Evolutionary conservation across 1,140 invertebrate genomes (phyloP), one percentile per base, ranked within the genome.

Genomic region (Oncopodura yosiiana): DNA sequence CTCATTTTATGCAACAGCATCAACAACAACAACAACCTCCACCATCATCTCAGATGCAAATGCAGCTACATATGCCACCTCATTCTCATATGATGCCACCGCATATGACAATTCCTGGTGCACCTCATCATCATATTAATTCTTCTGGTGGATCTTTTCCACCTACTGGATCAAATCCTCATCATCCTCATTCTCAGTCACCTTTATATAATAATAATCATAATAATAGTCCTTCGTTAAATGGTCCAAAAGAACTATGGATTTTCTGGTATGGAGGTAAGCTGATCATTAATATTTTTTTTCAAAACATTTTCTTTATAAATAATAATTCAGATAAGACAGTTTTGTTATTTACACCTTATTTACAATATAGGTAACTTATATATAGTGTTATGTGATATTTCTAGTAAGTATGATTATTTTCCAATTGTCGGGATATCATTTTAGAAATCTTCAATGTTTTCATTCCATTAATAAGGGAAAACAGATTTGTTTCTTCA

Each of bases 221-320:
- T 30, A 38, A 48, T 48, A 54, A 38, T 55, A 45, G 60, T 56
- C 58, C 62, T 37, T 39, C 56, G 11, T 42, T 66, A 14, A 66
- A 60, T 56, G 66, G 66, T 58, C 81, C 86, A 69, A 97, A 96
- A 76, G 93, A 97, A 73, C 78, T 98, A 14, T 97, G 94, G 94
- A 87, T 97, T 68, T 97, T 98, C 75, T 97, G 94, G 93, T 97
- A 97, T 75, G 93, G 93, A 66, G 90, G 95, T 70, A 89, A 95
- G 73, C 92, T 92, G 26, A 87, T n/a, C n/a, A n/a, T n/a, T n/a
- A n/a, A n/a, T n/a, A n/a, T n/a, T n/a, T n/a, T n/a, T n/a, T n/a
- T n/a, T n/a, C n/a, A n/a, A n/a, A n/a, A n/a, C n/a, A n/a, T n/a
- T n/a, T n/a, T n/a, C n/a, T n/a, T n/a, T n/a, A n/a, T n/a, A n/a